Percentiles rank a stretch among this genome's conserved stretches.
These are phyloP conservation scores for Conger conger DNA, from an alignment of 2,113 vertebrate genomes.

Conservation along the genomic window DNA sequence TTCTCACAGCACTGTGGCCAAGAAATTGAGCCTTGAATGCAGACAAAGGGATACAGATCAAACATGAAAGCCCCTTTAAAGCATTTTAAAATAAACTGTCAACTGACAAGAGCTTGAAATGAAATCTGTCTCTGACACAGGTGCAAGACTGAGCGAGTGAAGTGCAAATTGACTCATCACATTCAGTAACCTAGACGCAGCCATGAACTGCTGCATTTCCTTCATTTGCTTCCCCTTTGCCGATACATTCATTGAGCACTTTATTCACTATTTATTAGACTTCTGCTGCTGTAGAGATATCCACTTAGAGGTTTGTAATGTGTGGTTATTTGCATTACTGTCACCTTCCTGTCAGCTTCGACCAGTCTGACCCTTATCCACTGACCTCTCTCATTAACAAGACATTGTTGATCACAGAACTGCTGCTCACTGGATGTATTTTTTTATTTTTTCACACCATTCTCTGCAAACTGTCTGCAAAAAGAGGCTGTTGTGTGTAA, in stretches of 20 bases:
- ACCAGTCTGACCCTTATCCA: no score
- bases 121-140: constrained; percentile 55
- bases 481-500: no score
- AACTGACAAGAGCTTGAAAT: constrained; percentile 55
- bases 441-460: no score
- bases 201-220: not conserved
- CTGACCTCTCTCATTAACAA: no score
- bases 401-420: no score
- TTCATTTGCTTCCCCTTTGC: not conserved
- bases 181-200: not conserved
- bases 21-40: not conserved
- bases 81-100: constrained; percentile 49
- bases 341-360: no score
- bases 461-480: no score
- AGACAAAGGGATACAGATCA: not conserved
- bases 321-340: no score
- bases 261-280: no score
- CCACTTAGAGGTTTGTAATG: no score
- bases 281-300: no score
- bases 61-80: constrained; percentile 1
- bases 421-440: no score
- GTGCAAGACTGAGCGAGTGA: constrained; percentile 54
- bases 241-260: not conserved
- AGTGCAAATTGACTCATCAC: not conserved
- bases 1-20: not conserved